Base-by-base conservation (phyloP, 2,113 vertebrate genomes). In the Protobothrops mucrosquamatus region DNA sequence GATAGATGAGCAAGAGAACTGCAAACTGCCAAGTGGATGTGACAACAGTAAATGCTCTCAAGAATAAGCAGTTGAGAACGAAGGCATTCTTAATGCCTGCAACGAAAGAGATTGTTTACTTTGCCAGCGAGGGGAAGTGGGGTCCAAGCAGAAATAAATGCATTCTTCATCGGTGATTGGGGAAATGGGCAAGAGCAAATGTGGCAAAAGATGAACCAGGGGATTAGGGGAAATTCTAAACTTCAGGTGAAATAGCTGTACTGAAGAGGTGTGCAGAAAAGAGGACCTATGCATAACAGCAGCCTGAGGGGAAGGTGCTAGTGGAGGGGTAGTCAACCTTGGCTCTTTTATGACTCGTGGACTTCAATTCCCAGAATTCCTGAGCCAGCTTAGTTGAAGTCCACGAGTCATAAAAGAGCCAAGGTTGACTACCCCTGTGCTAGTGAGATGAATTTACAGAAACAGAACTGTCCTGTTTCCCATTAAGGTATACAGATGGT, bases 31-130 rank as follows among this genome's bases (percentile, higher is more conserved):
- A 95, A 97, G 96, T 96, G 97, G 96, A 97, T 94, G 94, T 94
- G 95, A 97, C 97, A 96, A 88, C 90, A 96, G 96, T 23, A 97
- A 97, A 97, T 95, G 97, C 97, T 95, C 97, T 97, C 96, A 96
- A 93, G 96, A 95, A 96, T 94, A 97, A 97, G 94, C 96, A 92
- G 97, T 95, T 89, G 95, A 96, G 96, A 96, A 95, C 89, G 91
- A 95, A 96, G 96, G 97, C 94, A 94, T 94, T 91, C 93, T 94
- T 92, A 89, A 95, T 97, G 95, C 96, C 95, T 97, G 94, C 90
- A 94, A 93, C 95, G 87, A 93, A 92, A 95, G 97, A 96, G 94
- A 95, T 94, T 94, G 93, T 95, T 97, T 96, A 43, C 93, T 94
- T 96, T 95, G 88, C 93, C 89, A 89, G 46, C 92, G 96, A 93